Conservation (phyloP, 2,888 invertebrate species). For the Pammene aurita region DNA sequence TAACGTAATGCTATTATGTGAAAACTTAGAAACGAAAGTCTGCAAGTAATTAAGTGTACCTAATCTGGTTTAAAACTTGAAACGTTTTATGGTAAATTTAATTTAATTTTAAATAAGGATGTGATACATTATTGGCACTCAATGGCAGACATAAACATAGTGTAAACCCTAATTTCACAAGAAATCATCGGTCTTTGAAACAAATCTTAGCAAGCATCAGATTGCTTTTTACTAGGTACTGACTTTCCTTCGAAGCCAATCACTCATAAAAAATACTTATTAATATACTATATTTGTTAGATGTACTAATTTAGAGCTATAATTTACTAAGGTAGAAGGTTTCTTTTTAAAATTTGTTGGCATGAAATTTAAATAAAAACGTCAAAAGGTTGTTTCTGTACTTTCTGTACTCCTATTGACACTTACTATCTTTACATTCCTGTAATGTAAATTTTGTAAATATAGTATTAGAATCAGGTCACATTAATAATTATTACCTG, state of each 20-base stretch:
- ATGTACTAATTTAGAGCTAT: constrained; percentile 23
- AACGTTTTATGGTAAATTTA: no score
- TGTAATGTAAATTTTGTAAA: constrained; percentile 74
- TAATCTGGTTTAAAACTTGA: neutral
- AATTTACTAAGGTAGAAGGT: constrained; percentile 29
- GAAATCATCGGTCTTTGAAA: no score
- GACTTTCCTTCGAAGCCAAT: neutral
- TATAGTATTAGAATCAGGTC: constrained; percentile 74
- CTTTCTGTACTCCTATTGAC: constrained; percentile 9
- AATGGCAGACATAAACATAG: no score
- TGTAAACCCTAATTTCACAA: no score
- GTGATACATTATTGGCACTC: no score
- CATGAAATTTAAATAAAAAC: constrained; percentile 10
- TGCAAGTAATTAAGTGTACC: constrained; percentile 1
- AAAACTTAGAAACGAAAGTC: constrained; percentile 13
- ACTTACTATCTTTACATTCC: constrained; percentile 65
- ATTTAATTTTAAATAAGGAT: no score
- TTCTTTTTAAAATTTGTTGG: constrained; percentile 13
- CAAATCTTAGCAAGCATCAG: no score
- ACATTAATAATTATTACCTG: constrained; percentile 71
- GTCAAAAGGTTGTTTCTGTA: constrained; percentile 3
- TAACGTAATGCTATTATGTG: constrained; percentile 19
- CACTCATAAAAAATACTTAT: neutral
- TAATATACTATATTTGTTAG: constrained; percentile 23
- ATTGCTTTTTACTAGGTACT: no score